A percentile compares a stretch with the other conserved stretches of the same genome.
phyloP scores from a whole-genome alignment of 2,797 vertebrate species.

The Hypotaenidia philippensis region DNA sequence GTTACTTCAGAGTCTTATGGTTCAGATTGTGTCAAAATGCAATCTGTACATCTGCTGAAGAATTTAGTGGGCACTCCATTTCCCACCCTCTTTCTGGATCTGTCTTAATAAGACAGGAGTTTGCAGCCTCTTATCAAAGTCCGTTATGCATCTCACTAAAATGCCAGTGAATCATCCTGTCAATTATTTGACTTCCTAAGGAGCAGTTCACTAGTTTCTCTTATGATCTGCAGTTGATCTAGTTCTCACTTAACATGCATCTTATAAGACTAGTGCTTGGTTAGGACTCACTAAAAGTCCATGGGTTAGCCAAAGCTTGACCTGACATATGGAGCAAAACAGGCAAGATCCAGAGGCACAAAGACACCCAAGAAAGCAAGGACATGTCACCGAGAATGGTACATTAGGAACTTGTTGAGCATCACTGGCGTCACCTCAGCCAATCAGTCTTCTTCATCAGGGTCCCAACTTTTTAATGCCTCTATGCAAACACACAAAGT shows the following conservation, averaged over 20 bases:
- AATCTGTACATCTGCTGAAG: background rate
- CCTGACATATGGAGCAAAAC: conserved; percentile 3
- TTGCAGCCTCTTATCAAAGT: background rate
- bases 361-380: conserved; percentile 1
- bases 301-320: conserved; percentile 20
- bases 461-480: no score
- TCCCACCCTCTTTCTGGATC: background rate
- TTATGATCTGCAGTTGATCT: background rate
- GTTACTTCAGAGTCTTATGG: background rate
- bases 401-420: conserved; percentile 49
- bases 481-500: no score
- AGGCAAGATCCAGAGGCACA: conserved; percentile 49
- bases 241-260: background rate
- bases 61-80: background rate
- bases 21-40: background rate
- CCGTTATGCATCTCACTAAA: background rate
- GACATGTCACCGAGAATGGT: conserved; percentile 34
- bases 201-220: background rate
- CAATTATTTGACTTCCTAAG: background rate
- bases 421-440: no score
- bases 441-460: no score
- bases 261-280: background rate
- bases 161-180: background rate
- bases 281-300: conserved; percentile 48
- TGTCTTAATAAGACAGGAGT: background rate